Base-by-base conservation (phyloP, 2,797 vertebrate genomes). In the Erpetoichthys calabaricus region DNA sequence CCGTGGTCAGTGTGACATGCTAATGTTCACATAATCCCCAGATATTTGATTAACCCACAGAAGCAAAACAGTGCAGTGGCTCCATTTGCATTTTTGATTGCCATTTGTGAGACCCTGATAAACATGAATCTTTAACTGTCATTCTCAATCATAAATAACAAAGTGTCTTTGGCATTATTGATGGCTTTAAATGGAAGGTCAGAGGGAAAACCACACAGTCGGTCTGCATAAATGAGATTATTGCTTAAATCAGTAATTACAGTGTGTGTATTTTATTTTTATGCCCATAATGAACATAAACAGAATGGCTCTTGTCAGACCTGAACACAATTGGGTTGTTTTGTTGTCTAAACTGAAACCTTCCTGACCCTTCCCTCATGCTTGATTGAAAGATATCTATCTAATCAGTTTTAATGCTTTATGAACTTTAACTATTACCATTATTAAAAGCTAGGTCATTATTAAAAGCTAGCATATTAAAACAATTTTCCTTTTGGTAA, bases 221-320 rank as follows among this genome's bases (percentile, higher is more conserved):
- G 74, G 75, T 70, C 63, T 73, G 76, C 76, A 78, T 77, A 82
- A 83, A 83, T 78, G 71, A 83, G 80, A 83, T 85, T 83, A 84
- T 77, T 69, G 76, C 73, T 72, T 76, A 84, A 82, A 82, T 82
- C 73, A 76, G 71, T 85, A 84, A 86, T 88, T 85, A 83, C 25
- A 25, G 25, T 25, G 25, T 80, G 75, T 70, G 77, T 67, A 68
- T 70, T 84, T 81, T 80, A 79, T 81, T 78, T 69, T 71, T 64
- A 69, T 75, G 73, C 73, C 70, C 67, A 73, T 74, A 74, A 81
- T 81, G 77, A 77, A 69, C 70, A 69, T 65, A 64, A 61, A 71
- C 71, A 73, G 81, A 84, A 84, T 83, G 79, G 78, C 67, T 74
- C 78, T 82, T 79, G 78, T 78, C 78, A 76, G 78, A 63, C 79